Conservation (phyloP, 2,797 vertebrate species). For the Pseudochirops cupreus region DNA sequence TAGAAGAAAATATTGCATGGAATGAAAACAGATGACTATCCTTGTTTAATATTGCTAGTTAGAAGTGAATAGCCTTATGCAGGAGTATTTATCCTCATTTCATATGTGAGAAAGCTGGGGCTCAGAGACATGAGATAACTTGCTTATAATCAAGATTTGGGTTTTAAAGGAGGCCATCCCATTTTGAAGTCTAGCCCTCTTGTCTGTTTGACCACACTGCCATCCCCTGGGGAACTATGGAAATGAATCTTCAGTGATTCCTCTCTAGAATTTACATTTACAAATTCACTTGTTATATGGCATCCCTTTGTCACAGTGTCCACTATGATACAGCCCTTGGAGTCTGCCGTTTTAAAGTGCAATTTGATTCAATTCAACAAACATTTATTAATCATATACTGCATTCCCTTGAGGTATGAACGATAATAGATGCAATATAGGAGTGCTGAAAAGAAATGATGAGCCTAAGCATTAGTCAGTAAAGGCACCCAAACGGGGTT, state of each 20-base stretch:
- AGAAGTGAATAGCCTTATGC: neutral
- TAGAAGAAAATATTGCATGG: neutral
- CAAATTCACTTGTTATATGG: no score
- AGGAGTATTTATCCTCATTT: neutral
- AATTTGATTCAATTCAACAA: no score
- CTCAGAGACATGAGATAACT: no score
- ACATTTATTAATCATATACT: no score
- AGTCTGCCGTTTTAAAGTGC: no score
- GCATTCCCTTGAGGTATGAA: no score
- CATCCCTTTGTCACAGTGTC: no score
- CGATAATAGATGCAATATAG: no score
- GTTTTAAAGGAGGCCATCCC: neutral
- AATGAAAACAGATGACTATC: neutral
- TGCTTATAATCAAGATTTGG: neutral
- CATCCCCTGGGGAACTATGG: neutral
- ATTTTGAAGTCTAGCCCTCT: neutral
- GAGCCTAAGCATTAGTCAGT: neutral
- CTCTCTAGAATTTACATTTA: no score
- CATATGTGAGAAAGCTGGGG: neutral
- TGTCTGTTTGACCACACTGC: neutral
- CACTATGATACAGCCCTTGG: no score
- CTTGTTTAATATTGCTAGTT: neutral
- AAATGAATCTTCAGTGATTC: neutral
- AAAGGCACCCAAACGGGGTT: neutral
- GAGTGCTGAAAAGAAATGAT: neutral